Conservation (phyloP, 1,140 invertebrate species). For the Eufriesea mexicana region DNA sequence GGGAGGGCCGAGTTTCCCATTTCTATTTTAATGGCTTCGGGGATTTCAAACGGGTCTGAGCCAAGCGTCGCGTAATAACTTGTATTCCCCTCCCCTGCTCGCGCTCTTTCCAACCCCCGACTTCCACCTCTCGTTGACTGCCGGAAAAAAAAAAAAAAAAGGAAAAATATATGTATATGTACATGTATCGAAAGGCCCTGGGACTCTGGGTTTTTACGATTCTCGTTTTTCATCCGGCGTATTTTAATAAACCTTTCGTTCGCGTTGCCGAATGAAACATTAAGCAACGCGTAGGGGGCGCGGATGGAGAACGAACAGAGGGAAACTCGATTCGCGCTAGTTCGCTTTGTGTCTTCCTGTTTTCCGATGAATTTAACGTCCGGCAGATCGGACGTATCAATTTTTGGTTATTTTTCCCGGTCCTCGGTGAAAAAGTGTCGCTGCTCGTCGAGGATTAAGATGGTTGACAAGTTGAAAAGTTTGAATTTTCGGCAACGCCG, state of each 20-base stretch:
- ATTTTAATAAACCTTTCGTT: conserved; percentile 57
- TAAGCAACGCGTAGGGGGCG: neutral
- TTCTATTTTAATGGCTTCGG: conserved; percentile 80
- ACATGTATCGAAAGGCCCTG: conserved; percentile 59
- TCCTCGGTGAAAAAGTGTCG: neutral
- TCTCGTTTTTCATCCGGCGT: conserved; percentile 63
- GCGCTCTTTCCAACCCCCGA: neutral
- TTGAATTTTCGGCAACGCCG: neutral
- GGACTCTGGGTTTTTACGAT: conserved; percentile 57
- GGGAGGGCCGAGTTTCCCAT: conserved; percentile 79
- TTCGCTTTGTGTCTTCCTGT: neutral
- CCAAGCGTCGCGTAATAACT: conserved; percentile 70
- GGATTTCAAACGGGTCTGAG: conserved; percentile 74
- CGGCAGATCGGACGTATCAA: conserved; percentile 7
- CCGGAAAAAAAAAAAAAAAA: conserved; percentile 25
- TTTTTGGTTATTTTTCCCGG: neutral
- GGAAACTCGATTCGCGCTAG: neutral
- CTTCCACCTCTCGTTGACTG: neutral
- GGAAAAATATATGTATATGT: conserved; percentile 15
- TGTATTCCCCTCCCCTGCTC: conserved; percentile 46
- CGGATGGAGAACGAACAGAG: neutral
- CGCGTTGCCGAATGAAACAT: conserved; percentile 30
- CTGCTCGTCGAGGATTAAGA: neutral
- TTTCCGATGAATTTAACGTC: neutral
- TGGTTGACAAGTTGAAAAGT: neutral